A percentile compares a stretch with the other conserved stretches of the same genome.
Evolutionary conservation across 2,888 invertebrate genomes (phyloP).

Genomic region (Steinernema hermaphroditum): DNA sequence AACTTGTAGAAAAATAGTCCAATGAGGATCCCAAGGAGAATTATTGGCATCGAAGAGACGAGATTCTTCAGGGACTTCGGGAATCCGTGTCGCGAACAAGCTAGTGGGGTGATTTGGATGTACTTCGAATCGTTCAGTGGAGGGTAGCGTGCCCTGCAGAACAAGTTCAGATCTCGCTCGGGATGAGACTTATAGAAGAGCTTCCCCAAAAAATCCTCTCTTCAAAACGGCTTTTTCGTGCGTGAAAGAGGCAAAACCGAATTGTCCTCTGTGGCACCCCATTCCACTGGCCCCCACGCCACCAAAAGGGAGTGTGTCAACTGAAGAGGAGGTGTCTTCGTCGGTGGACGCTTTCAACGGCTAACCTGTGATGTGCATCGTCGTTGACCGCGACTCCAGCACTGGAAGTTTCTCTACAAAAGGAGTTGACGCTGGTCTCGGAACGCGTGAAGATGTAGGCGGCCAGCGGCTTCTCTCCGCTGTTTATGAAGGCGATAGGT

Average conservation of each 20-base stretch:
- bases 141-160: conserved; percentile 57
- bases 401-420: conserved; percentile 72
- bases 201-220: conserved; percentile 61
- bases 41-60: conserved; percentile 43
- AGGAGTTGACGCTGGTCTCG: conserved; percentile 39
- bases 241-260: conserved; percentile 86
- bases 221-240: conserved; percentile 82
- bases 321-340: conserved; percentile 86
- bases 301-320: too few relatives aligned
- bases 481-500: conserved; percentile 81
- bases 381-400: conserved; percentile 85
- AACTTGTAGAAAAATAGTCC: too few relatives aligned
- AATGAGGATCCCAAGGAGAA: conserved; percentile 44
- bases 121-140: conserved; percentile 53
- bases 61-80: conserved; percentile 37
- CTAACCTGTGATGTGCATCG: conserved; percentile 78
- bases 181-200: conserved; percentile 43
- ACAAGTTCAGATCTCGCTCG: neutral
- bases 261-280: conserved; percentile 82
- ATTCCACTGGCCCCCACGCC: too few relatives aligned
- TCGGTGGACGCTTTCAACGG: conserved; percentile 74
- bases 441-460: conserved; percentile 80
- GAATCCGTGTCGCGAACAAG: conserved; percentile 36
- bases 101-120: conserved; percentile 46
- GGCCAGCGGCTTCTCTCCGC: conserved; percentile 83